A percentile compares a stretch with the other conserved stretches of the same genome.
Conservation (phyloP, 2,888 invertebrate genomes). For the Lasioglossum figueresi region DNA sequence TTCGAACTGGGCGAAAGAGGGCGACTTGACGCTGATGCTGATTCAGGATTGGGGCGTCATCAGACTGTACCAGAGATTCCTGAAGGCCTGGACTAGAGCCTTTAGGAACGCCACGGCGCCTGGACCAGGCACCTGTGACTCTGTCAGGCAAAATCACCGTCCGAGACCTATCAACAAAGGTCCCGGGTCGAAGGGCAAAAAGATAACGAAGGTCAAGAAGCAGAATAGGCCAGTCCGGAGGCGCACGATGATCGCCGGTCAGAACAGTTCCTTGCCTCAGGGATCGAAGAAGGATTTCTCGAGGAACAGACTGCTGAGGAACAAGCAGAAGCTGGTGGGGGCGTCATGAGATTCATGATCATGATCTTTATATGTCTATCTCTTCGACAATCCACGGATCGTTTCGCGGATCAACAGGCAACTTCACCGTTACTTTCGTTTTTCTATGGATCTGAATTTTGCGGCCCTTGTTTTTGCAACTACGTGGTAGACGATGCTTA, state of each 20-base stretch:
- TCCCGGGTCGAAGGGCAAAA: constrained; percentile 54
- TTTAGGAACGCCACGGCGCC: constrained; percentile 82
- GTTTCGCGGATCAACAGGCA: constrained; percentile 33
- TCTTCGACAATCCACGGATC: constrained; percentile 22
- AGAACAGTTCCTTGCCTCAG: constrained; percentile 66
- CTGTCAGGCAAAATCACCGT: constrained; percentile 69
- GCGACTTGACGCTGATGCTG: constrained; percentile 85
- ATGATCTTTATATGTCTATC: not conserved
- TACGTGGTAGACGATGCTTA: not conserved
- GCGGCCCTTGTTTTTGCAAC: not conserved
- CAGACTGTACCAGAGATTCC: constrained; percentile 86
- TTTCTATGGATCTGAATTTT: constrained; percentile 20
- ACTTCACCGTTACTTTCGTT: constrained; percentile 9
- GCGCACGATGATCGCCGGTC: constrained; percentile 47
- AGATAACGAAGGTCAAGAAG: constrained; percentile 66
- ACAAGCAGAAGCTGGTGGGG: constrained; percentile 66
- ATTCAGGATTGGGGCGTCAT: constrained; percentile 87
- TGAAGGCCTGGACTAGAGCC: constrained; percentile 86
- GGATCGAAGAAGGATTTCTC: constrained; percentile 64
- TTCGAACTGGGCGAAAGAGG: constrained; percentile 83
- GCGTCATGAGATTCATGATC: constrained; percentile 22
- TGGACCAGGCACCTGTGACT: constrained; percentile 79
- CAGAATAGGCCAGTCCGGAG: constrained; percentile 67
- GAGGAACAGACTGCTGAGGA: constrained; percentile 70
- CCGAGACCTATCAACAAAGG: constrained; percentile 65